phyloP scores from a whole-genome alignment of 2,888 invertebrate species.

The Agrilus cyanescens region DNA sequence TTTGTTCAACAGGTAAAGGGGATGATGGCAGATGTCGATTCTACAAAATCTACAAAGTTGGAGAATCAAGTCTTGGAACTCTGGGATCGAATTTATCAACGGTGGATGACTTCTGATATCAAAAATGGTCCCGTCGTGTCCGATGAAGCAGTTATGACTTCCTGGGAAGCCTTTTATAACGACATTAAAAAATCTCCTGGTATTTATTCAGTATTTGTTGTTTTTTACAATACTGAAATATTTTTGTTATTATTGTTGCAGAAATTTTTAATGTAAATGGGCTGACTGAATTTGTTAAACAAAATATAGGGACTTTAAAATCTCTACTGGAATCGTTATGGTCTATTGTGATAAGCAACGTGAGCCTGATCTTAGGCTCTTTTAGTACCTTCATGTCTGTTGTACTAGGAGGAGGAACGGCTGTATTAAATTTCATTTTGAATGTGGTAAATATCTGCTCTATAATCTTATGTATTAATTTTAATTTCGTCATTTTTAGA shows the following conservation, averaged over 20 bases:
- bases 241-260: slow-evolving; percentile 31
- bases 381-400: slow-evolving; percentile 80
- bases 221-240: neutral
- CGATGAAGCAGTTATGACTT: slow-evolving; percentile 55
- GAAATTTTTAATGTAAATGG: slow-evolving; percentile 62
- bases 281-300: slow-evolving; percentile 70
- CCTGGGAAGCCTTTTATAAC: slow-evolving; percentile 59
- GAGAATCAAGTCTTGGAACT: slow-evolving; percentile 83
- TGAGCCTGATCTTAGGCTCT: slow-evolving; percentile 72
- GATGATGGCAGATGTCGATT: slow-evolving; percentile 68
- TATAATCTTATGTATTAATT: no score
- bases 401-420: slow-evolving; percentile 80
- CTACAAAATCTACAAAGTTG: slow-evolving; percentile 66
- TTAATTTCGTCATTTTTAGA: slow-evolving; percentile 41
- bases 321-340: slow-evolving; percentile 79
- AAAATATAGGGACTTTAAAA: slow-evolving; percentile 80
- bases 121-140: slow-evolving; percentile 62
- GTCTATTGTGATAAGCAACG: slow-evolving; percentile 85
- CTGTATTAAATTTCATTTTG: slow-evolving; percentile 74
- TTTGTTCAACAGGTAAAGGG: slow-evolving; percentile 49
- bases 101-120: slow-evolving; percentile 69
- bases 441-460: slow-evolving; percentile 54
- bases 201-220: slow-evolving; percentile 26
- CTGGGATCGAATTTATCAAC: slow-evolving; percentile 89
- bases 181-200: slow-evolving; percentile 66